Evolutionary conservation across 1,140 invertebrate genomes (phyloP).

Genomic region (Galendromus occidentalis): DNA sequence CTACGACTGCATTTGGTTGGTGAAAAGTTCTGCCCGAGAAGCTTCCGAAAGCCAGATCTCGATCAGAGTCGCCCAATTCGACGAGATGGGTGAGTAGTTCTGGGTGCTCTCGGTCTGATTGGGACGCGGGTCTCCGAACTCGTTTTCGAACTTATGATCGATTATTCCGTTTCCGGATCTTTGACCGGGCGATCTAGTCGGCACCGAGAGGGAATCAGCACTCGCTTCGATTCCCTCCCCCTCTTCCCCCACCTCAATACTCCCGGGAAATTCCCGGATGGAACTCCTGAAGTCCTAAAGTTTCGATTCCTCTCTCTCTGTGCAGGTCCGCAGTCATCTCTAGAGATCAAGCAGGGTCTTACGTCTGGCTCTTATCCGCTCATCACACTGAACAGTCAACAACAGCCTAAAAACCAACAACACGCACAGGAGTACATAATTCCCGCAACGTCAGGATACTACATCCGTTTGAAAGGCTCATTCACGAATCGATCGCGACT

Average conservation of each 20-base stretch:
- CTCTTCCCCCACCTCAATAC: too few species aligned
- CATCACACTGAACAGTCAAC: constrained; percentile 34
- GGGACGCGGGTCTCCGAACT: too few species aligned
- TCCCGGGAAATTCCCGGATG: background rate
- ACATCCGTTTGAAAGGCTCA: constrained; percentile 42
- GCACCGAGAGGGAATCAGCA: too few species aligned
- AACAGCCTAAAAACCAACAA: constrained; percentile 23
- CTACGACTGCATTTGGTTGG: constrained; percentile 52
- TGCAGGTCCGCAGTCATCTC: constrained; percentile 23
- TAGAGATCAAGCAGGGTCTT: constrained; percentile 41
- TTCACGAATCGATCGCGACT: constrained; percentile 41
- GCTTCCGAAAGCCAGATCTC: constrained; percentile 38
- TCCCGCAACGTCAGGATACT: constrained; percentile 42
- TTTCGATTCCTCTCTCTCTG: background rate
- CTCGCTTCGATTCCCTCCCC: too few species aligned
- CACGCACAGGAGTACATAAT: constrained; percentile 35
- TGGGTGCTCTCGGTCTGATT: background rate
- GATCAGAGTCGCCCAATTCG: constrained; percentile 41
- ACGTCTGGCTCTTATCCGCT: constrained; percentile 41
- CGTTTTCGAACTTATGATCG: too few species aligned
- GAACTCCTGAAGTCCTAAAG: background rate
- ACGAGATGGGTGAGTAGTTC: constrained; percentile 38
- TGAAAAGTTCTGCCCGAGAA: constrained; percentile 29
- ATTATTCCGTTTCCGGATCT: too few species aligned
- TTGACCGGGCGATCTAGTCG: too few species aligned